These are phyloP conservation scores for Cenopis cana DNA, from an alignment of 2,888 invertebrate genomes.

Conservation along the genomic window DNA sequence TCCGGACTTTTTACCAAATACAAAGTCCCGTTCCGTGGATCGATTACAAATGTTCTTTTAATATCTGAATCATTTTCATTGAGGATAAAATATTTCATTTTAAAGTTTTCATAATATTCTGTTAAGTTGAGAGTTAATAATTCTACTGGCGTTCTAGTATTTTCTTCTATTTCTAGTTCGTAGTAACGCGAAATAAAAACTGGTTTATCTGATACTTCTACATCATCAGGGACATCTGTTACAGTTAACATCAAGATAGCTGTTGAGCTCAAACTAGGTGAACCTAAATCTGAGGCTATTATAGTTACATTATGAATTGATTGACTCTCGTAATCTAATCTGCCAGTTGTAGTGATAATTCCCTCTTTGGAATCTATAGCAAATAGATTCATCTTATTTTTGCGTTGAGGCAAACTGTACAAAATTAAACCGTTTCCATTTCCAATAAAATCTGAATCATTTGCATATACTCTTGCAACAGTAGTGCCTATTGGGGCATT, in stretches of 20 bases:
- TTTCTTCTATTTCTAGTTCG: conserved; percentile 93
- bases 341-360: conserved; percentile 89
- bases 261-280: conserved; percentile 92
- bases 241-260: conserved; percentile 89
- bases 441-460: conserved; percentile 93
- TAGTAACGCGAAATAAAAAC: conserved; percentile 90
- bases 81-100: conserved; percentile 87
- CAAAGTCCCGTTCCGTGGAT: conserved; percentile 90
- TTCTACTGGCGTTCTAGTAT: conserved; percentile 90
- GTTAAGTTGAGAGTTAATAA: conserved; percentile 91
- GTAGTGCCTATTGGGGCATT: conserved; percentile 90
- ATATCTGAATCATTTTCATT: conserved; percentile 85
- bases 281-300: conserved; percentile 93
- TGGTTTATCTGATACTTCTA: conserved; percentile 76
- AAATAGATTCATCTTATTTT: conserved; percentile 87
- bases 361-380: conserved; percentile 95
- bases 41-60: conserved; percentile 89
- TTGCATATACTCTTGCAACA: conserved; percentile 91
- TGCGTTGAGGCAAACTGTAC: conserved; percentile 89
- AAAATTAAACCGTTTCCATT: conserved; percentile 95
- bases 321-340: conserved; percentile 89
- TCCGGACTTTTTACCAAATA: conserved; percentile 90
- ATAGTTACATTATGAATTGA: conserved; percentile 90
- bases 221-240: conserved; percentile 87
- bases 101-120: conserved; percentile 86